Evolutionary conservation across 2,888 invertebrate genomes (phyloP).

Genomic region (Drosophila pegasa): DNA sequence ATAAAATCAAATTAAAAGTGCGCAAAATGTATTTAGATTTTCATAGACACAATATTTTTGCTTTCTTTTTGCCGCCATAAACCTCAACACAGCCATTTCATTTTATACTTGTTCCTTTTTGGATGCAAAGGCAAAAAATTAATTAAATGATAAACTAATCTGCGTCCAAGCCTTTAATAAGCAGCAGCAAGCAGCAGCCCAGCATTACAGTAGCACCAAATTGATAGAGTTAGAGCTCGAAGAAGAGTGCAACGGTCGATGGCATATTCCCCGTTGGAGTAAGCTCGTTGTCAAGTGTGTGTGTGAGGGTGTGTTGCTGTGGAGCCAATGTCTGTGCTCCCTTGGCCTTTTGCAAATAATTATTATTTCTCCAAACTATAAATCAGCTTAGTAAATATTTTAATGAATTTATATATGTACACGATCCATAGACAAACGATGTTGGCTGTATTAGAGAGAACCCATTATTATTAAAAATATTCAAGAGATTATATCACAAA

Average conservation of each 20-base stretch:
- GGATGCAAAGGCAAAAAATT: slow-evolving; percentile 70
- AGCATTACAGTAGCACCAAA: slow-evolving; percentile 31
- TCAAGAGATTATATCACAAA: neutral
- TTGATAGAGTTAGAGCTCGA: slow-evolving; percentile 43
- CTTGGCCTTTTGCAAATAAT: slow-evolving; percentile 70
- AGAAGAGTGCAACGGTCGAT: slow-evolving; percentile 18
- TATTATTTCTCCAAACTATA: slow-evolving; percentile 79
- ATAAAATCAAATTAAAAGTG: slow-evolving; percentile 75
- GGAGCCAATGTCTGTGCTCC: slow-evolving; percentile 27
- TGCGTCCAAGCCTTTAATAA: slow-evolving; percentile 78
- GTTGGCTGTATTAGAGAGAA: neutral
- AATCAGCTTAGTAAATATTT: slow-evolving; percentile 76
- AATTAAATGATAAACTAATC: slow-evolving; percentile 85
- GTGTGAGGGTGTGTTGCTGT: slow-evolving; percentile 15
- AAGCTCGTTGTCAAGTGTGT: slow-evolving; percentile 10
- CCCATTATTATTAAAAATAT: neutral
- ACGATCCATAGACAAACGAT: slow-evolving; percentile 8
- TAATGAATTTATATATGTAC: slow-evolving; percentile 53
- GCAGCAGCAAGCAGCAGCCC: slow-evolving; percentile 33
- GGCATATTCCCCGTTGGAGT: neutral
- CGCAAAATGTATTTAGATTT: slow-evolving; percentile 34
- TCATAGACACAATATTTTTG: slow-evolving; percentile 13
- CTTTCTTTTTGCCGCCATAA: slow-evolving; percentile 18
- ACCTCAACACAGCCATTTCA: slow-evolving; percentile 22
- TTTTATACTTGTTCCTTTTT: slow-evolving; percentile 15